These are phyloP conservation scores for Grallaria varia DNA, from an alignment of 2,113 vertebrate species.

Conservation along the genomic window DNA sequence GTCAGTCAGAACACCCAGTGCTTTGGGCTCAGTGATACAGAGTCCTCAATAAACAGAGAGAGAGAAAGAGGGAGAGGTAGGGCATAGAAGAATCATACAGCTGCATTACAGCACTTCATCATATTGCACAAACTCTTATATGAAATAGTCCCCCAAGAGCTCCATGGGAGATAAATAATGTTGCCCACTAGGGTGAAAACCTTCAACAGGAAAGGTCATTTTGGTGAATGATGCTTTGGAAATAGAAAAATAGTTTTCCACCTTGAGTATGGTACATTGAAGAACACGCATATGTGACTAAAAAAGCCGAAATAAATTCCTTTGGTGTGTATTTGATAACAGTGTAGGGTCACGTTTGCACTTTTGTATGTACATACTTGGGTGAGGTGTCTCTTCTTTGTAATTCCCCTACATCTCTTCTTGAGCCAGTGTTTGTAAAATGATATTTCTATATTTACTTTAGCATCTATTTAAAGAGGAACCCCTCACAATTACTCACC, in stretches of 20 bases:
- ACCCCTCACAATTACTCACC: slow-evolving; percentile 81
- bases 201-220: neutral
- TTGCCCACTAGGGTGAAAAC: fast-evolving
- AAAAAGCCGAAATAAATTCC: neutral
- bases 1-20: neutral
- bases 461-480: slow-evolving; percentile 83
- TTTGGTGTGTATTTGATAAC: neutral
- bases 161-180: neutral
- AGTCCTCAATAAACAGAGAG: neutral
- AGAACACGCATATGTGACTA: fast-evolving
- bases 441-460: slow-evolving; percentile 82
- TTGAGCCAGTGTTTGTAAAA: slow-evolving; percentile 71
- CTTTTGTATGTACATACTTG: neutral
- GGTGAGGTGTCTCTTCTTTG: neutral
- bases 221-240: slow-evolving; percentile 48
- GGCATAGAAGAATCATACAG: neutral
- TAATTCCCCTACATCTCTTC: neutral
- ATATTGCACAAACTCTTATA: neutral
- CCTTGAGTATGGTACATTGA: fast-evolving
- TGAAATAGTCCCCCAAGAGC: neutral
- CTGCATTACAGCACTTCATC: neutral
- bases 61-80: neutral
- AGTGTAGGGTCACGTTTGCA: neutral
- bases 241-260: neutral
- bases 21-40: neutral